Evolutionary conservation across 2,113 vertebrate species (phyloP), one percentile per base, ranked within the genome.

Genomic region (Cryptomyrus ogoouensis): DNA sequence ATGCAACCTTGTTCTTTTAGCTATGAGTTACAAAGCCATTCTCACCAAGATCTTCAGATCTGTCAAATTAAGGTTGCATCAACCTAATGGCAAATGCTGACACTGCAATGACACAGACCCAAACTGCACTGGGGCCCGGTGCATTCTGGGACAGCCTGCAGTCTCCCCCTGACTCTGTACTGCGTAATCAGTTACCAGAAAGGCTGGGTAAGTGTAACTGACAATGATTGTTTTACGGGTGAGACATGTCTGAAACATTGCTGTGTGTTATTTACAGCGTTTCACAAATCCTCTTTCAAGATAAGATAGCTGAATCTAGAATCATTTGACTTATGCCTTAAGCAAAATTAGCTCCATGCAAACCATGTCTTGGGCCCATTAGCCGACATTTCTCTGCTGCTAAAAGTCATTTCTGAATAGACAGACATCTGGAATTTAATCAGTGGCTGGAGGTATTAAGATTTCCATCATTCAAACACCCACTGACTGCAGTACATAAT

Each of bases 391-490:
- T 87, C 50, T 56, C 44, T 52, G n/a, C 74, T 49, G 24, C n/a
- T 87, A 56, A 87, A 53, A 53, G n/a, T 31, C 27, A 0, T 53
- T 35, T 87, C 17, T 31, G 50, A 39, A 47, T 10, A 87, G n/a
- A 53, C 47, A 86, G 50, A 52, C 27, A 87, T 87, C 85, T 56
- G 19, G 85, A 87, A 87, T 87, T 47, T 35, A 52, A 53, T 87
- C 44, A 31, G 15, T 87, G 85, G 47, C 85, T n/a, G 47, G 50
- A 87, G 47, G 85, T 27, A 53, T 87, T 87, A 52, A 87, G 50
- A 87, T 53, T 19, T 56, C 46, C 83, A 86, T 86, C 83, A 47
- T 86, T 86, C 83, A 86, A n/a, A 47, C 83, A 86, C 24, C 83
- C 83, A 86, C 46, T 50, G 83, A 39, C 42, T 50, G 39, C 50